Evolutionary conservation across 1,140 invertebrate species (phyloP), one percentile per base, ranked within the genome.

Genomic region (Bacillus rossius): DNA sequence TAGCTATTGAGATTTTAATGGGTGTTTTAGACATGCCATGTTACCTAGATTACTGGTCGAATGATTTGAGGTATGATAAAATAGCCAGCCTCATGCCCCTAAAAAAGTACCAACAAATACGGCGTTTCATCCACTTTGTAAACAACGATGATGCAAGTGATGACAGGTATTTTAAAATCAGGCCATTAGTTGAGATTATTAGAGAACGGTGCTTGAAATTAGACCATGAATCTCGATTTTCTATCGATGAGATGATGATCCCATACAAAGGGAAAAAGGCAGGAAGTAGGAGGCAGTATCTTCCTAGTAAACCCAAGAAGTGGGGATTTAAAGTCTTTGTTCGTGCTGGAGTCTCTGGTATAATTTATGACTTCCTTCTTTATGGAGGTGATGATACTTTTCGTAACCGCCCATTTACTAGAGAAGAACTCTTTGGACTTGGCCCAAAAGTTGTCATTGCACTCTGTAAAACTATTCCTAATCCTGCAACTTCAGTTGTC

Each of bases 171-270:
- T 61, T 52, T 23, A 61, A 61, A 61, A 50, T 61, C n/a, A 22
- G 55, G 19, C 55, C 55, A n/a, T 34, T n/a, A 58, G 26, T 59
- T 14, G 40, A 59, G 38, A 34, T 37, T 16, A 17, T 60, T 22
- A 23, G 70, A 42, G 57, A 64, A 43, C 61, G 47, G 43, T 69
- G 70, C 53, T 20, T 64, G 8, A 65, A 59, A 56, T 49, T 64
- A 40, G 42, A 64, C 58, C 63, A 60, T 56, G 68, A 72, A 64
- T 67, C 73, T 42, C 64, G 71, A 41, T 65, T 61, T 65, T 69
- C 50, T 66, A 61, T 72, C 14, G 55, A 70, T 55, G 67, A 72
- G 56, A 59, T 57, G n/a, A 70, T 72, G 60, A 61, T 71, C 8
- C 57, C 59, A n/a, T 71, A 62, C 56, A 71, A 70, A 61, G 67